phyloP scores from a whole-genome alignment of 1,140 invertebrate species.

The Eumeta japonica region DNA sequence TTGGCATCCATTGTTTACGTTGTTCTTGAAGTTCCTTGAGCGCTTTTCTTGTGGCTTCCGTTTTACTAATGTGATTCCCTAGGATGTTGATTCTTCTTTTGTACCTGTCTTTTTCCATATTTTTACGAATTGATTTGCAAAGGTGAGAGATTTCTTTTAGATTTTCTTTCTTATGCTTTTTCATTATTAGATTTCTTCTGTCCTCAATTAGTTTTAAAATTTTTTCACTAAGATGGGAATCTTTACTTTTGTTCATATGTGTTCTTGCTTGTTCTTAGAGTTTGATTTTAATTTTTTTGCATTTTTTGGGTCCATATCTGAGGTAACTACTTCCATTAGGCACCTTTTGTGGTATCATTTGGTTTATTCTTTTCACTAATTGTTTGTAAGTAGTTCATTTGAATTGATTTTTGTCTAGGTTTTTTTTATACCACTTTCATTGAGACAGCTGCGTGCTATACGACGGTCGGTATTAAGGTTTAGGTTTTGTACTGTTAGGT shows the following conservation, averaged over 20 bases:
- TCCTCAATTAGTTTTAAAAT: constrained; percentile 16
- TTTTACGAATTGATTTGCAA: constrained; percentile 14
- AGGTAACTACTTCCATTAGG: constrained; percentile 6
- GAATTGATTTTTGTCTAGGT: constrained; percentile 12
- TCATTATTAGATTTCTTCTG: constrained; percentile 15
- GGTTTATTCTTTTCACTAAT: constrained; percentile 5
- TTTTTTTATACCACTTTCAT: constrained; percentile 10
- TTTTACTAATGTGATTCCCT: constrained; percentile 13
- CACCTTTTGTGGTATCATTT: constrained; percentile 7
- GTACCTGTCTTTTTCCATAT: constrained; percentile 14
- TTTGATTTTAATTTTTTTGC: constrained; percentile 12
- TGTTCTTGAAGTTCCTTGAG: constrained; percentile 14
- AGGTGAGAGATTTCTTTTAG: constrained; percentile 11
- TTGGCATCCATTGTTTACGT: constrained; percentile 17
- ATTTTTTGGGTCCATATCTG: constrained; percentile 13
- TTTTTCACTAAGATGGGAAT: constrained; percentile 10
- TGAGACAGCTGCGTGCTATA: constrained; percentile 20
- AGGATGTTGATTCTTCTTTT: constrained; percentile 10
- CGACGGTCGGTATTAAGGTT: constrained; percentile 27
- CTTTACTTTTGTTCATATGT: constrained; percentile 9
- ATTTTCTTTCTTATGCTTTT: no score
- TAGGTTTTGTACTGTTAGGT: no score
- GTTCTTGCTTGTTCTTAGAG: constrained; percentile 9
- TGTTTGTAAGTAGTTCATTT: constrained; percentile 7
- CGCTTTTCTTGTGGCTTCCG: constrained; percentile 14